A percentile compares a stretch with the other conserved stretches of the same genome.
Evolutionary conservation across 2,888 invertebrate species (phyloP).

Genomic region (Drosophila eohydei): DNA sequence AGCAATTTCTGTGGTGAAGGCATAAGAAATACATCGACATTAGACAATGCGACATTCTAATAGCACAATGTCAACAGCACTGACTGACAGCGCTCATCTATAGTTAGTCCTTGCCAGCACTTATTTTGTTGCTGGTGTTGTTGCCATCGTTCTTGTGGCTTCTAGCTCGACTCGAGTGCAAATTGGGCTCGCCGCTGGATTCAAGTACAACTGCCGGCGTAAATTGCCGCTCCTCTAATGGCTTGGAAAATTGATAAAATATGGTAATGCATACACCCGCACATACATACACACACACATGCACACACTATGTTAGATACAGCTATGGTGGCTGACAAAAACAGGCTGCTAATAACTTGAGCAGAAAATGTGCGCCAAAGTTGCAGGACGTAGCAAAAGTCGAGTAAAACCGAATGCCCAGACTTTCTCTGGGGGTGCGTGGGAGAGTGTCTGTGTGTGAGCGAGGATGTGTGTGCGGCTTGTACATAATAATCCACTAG

Average conservation of each 20-base stretch:
- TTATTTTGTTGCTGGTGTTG: slow-evolving; percentile 43
- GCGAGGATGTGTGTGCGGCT: slow-evolving; percentile 51
- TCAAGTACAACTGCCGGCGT: slow-evolving; percentile 77
- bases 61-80: slow-evolving; percentile 41
- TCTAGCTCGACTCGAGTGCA: slow-evolving; percentile 73
- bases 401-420: slow-evolving; percentile 71
- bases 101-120: slow-evolving; percentile 48
- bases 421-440: slow-evolving; percentile 23
- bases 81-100: slow-evolving; percentile 59
- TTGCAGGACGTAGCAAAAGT: slow-evolving; percentile 79
- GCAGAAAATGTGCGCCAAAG: slow-evolving; percentile 79
- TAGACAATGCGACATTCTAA: slow-evolving; percentile 50
- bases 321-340: slow-evolving; percentile 71
- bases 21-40: slow-evolving; percentile 41
- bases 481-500: slow-evolving; percentile 81
- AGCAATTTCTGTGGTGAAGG: slow-evolving; percentile 88
- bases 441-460: slow-evolving; percentile 11
- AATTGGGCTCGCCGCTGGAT: slow-evolving; percentile 78
- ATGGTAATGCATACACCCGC: slow-evolving; percentile 75
- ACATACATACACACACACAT: slow-evolving; percentile 37
- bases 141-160: slow-evolving; percentile 50
- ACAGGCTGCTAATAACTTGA: slow-evolving; percentile 81
- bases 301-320: slow-evolving; percentile 41
- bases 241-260: slow-evolving; percentile 83
- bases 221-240: slow-evolving; percentile 81